Base-by-base conservation (phyloP, 2,113 vertebrate species). In the Paedocypris sp. region DNA sequence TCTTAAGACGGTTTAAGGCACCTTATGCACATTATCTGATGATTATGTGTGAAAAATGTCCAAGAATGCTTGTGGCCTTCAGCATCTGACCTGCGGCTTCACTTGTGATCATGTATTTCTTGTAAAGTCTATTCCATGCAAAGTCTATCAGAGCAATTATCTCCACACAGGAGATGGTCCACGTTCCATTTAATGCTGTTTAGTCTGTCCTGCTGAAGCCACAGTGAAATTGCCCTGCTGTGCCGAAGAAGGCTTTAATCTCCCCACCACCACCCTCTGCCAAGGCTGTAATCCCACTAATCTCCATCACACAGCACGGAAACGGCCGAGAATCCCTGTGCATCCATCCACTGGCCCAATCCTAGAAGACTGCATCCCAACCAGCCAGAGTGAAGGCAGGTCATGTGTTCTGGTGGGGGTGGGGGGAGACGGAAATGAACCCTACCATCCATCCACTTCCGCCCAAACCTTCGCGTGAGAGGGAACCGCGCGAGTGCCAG, bases 201-300 rank as follows among this genome's bases (percentile, higher is more conserved):
- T 29, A 15, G 26, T 3, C 25, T 41, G 12, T 10, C 35, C 35
- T 31, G 20, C 4, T 41, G 73, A 62, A 77, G 76, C 72, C 82
- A 74, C 80, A 82, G 78, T 87, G 83, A 88, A 85, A 82, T 86
- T 83, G 85, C 79, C 83, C 79, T 86, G 70, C 80, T 80, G 79
- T 83, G 82, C 75, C 77, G 77, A 82, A 76, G 80, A 77, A 80
- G 73, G 48, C 52, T 81, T 84, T 76, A 81, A 74, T 53, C 75
- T 73, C 65, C 72, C 59, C 72, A 80, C 78, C 73, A 52, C 10
- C 32, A 46, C 32, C 49, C 58, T 43, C 64, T 65, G 56, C 67
- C 62, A 54, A 48, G 20, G 5, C 58, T 43, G 67, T 65, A 68
- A 68, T 68, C 66, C 46, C 52, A 29, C 50, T 61, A 62, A 70